These are phyloP conservation scores for Cirrhinus molitorella DNA, from an alignment of 2,797 vertebrate genomes.

Conservation along the genomic window DNA sequence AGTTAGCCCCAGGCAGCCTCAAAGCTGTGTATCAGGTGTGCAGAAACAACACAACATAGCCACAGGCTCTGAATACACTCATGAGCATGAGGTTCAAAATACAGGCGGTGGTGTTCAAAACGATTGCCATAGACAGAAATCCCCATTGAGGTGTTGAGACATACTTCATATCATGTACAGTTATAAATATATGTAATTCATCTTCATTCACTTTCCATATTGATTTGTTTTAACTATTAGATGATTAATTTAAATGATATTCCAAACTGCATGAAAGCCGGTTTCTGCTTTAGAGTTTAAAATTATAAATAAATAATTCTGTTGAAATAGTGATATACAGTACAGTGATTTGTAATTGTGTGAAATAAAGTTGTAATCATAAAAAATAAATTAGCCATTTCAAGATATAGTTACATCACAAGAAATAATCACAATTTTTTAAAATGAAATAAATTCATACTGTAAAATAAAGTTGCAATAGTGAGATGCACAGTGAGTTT, in stretches of 20 bases:
- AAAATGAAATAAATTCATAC: not conserved
- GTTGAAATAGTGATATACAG: not conserved
- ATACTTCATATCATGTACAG: not conserved
- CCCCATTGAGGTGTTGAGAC: conserved; percentile 2
- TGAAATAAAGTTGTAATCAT: not conserved
- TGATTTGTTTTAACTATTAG: not conserved
- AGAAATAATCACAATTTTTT: not conserved
- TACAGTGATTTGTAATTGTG: not conserved
- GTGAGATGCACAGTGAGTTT: not conserved
- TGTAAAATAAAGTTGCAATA: not conserved
- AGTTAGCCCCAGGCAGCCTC: conserved; percentile 72
- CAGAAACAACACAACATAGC: conserved; percentile 45
- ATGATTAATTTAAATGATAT: not conserved
- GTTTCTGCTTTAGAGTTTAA: not conserved
- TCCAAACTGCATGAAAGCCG: not conserved
- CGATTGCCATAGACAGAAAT: conserved; percentile 18
- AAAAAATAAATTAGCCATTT: not conserved
- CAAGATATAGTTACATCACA: not conserved
- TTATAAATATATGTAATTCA: not conserved
- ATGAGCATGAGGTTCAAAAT: conserved; percentile 38
- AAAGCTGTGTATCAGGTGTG: conserved; percentile 40
- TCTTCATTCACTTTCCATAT: not conserved
- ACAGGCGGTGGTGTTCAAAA: conserved; percentile 25
- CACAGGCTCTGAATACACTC: conserved; percentile 20
- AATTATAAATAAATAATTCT: not conserved